phyloP scores from a whole-genome alignment of 2,113 vertebrate genomes.

The Percopsis transmontana region DNA sequence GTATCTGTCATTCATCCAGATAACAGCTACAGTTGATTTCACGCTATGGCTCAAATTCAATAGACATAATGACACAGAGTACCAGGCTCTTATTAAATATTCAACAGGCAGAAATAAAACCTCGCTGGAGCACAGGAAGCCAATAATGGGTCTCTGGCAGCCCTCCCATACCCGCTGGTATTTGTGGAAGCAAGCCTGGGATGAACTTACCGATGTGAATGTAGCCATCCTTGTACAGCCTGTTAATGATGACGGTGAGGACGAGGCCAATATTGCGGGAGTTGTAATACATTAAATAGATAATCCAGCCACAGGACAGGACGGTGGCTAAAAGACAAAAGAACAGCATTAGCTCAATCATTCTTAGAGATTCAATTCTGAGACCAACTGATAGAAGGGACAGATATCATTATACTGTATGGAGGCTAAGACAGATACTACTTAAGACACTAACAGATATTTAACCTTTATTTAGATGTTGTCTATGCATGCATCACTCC shows the following conservation, averaged over 20 bases:
- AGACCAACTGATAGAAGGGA: neutral
- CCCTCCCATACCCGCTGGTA: slow-evolving; percentile 13
- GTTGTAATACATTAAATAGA: slow-evolving; percentile 99
- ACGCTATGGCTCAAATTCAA: slow-evolving; percentile 14
- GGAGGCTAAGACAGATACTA: no score
- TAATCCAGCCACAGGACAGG: slow-evolving; percentile 99
- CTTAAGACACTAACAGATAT: no score
- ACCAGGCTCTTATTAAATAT: slow-evolving; percentile 50
- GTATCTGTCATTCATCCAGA: slow-evolving; percentile 6
- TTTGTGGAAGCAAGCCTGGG: neutral
- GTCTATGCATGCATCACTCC: no score
- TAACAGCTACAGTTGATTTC: neutral
- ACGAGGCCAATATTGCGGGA: slow-evolving; percentile 97
- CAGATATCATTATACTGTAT: no score
- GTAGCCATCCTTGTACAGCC: slow-evolving; percentile 96
- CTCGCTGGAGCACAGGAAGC: slow-evolving; percentile 13
- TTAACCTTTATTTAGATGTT: no score
- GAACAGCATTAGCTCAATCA: neutral
- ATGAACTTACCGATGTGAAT: slow-evolving; percentile 92
- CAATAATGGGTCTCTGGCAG: slow-evolving; percentile 10
- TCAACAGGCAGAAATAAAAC: slow-evolving; percentile 31
- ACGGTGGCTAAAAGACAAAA: slow-evolving; percentile 87
- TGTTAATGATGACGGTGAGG: slow-evolving; percentile 94
- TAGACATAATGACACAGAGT: slow-evolving; percentile 32
- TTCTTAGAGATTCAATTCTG: neutral